Conservation (phyloP, 1,140 invertebrate species). For the Panulirus ornatus region DNA sequence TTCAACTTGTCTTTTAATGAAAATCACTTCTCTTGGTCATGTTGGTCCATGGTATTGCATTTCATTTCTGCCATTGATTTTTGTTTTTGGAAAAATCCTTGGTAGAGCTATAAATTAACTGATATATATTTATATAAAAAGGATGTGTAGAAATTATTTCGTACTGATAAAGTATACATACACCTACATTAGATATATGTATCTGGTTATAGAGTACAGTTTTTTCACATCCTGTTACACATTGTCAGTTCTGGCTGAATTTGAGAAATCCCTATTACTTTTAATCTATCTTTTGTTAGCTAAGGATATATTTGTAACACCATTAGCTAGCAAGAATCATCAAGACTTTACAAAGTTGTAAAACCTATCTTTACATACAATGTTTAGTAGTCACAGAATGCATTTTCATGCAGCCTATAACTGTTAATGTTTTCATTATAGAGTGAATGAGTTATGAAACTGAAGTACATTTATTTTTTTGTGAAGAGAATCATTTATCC, state of each 20-base stretch:
- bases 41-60: neutral
- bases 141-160: neutral
- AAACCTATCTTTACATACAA: neutral
- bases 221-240: neutral
- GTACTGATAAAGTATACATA: neutral
- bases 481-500: neutral
- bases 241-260: neutral
- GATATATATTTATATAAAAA: neutral
- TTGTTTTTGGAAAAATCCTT: slow-evolving; percentile 11
- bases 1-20: neutral
- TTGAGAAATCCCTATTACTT: neutral
- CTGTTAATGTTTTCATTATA: neutral
- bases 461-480: slow-evolving; percentile 17
- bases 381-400: neutral
- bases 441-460: neutral
- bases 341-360: neutral
- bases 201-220: neutral
- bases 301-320: neutral
- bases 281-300: neutral
- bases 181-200: neutral
- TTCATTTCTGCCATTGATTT: slow-evolving; percentile 12
- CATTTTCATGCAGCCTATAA: neutral
- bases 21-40: neutral
- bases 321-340: neutral
- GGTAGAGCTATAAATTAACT: neutral